phyloP scores from a whole-genome alignment of 2,888 invertebrate genomes.

The Tiliacea aurago region DNA sequence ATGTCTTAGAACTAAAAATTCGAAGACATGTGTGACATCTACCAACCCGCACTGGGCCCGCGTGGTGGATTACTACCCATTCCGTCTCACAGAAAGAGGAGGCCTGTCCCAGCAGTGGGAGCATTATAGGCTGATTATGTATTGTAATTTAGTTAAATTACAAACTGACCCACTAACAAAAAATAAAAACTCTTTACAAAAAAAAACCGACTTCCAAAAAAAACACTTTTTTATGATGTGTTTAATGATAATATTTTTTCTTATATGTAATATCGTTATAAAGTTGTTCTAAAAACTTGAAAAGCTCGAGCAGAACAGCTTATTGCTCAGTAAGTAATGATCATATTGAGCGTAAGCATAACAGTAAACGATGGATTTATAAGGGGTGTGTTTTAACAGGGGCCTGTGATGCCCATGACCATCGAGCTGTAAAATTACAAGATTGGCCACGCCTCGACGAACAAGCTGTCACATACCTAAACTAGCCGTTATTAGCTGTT shows the following conservation, averaged over 20 bases:
- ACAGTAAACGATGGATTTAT: conserved; percentile 57
- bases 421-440: conserved; percentile 60
- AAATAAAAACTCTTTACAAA: too few species aligned
- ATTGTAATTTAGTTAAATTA: too few species aligned
- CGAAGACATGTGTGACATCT: too few species aligned
- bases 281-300: background rate
- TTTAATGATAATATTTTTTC: background rate
- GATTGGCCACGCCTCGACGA: conserved; percentile 68
- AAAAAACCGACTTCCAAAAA: too few species aligned
- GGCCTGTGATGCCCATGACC: conserved; percentile 50
- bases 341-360: conserved; percentile 67
- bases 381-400: conserved; percentile 31
- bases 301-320: background rate
- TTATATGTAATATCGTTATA: background rate
- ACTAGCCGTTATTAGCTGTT: background rate
- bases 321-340: background rate
- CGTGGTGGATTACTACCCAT: too few species aligned
- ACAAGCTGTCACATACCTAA: conserved; percentile 33
- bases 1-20: too few species aligned
- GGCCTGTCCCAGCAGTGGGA: too few species aligned
- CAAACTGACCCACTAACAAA: too few species aligned
- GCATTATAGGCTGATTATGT: too few species aligned
- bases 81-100: too few species aligned
- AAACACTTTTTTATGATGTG: too few species aligned
- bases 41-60: too few species aligned